A percentile compares a stretch with the other conserved stretches of the same genome.
Conservation (phyloP, 2,888 invertebrate genomes). For the Netelia inedita region DNA sequence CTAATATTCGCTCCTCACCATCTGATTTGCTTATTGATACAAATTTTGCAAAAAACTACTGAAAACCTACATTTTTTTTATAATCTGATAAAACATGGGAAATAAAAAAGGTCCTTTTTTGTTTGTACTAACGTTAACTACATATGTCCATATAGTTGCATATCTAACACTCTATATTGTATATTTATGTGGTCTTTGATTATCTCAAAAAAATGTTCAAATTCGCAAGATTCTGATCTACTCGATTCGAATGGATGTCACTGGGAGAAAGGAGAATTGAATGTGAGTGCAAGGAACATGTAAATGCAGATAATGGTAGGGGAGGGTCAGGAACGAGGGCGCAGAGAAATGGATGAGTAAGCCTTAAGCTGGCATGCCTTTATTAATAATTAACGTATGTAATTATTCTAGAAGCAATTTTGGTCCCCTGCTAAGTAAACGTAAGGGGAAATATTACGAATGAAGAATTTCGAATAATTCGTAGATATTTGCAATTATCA, state of each 20-base stretch:
- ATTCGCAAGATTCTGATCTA: conserved; percentile 21
- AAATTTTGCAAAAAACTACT: no score
- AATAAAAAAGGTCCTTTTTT: no score
- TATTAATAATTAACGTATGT: neutral
- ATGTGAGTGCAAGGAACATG: neutral
- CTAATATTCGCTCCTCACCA: no score
- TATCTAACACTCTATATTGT: no score
- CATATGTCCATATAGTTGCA: neutral
- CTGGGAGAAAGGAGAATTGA: neutral
- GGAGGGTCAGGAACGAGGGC: neutral
- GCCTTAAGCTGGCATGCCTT: neutral
- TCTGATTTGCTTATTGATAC: no score
- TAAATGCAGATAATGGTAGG: neutral
- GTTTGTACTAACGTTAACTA: no score
- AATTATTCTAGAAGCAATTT: neutral
- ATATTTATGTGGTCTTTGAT: conserved; percentile 33
- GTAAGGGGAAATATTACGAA: neutral
- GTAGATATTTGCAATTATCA: no score
- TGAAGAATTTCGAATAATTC: neutral
- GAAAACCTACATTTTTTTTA: no score
- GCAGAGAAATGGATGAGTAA: neutral
- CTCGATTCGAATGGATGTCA: conserved; percentile 25
- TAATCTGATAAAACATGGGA: no score
- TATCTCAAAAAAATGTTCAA: conserved; percentile 53
- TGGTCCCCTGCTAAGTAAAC: neutral